These are phyloP conservation scores for Platalea minor DNA, from an alignment of 2,797 vertebrate species.

Conservation along the genomic window DNA sequence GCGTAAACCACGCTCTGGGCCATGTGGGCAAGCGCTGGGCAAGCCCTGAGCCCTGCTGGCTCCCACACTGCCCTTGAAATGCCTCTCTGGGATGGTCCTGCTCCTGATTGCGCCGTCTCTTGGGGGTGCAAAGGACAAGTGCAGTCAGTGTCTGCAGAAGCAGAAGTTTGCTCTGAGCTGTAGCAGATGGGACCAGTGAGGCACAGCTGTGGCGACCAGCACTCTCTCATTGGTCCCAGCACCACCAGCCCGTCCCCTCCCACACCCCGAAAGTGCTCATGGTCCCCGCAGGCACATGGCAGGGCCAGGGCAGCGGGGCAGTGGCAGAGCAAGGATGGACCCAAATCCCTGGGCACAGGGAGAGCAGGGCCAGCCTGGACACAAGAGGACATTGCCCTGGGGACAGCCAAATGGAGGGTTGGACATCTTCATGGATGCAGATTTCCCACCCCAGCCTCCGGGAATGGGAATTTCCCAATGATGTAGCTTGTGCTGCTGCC, in stretches of 20 bases:
- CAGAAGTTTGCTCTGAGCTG: neutral
- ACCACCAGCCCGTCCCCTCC: neutral
- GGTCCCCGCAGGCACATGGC: rapidly evolving
- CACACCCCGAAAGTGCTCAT: neutral
- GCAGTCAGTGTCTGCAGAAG: neutral
- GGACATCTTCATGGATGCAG: neutral
- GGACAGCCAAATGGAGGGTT: neutral
- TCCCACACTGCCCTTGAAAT: neutral
- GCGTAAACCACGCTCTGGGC: slow-evolving; percentile 70
- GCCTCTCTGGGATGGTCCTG: neutral
- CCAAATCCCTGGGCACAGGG: neutral
- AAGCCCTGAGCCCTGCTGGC: neutral
- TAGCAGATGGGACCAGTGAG: neutral
- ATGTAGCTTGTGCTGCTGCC: neutral
- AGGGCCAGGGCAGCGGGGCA: neutral
- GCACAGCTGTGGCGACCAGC: neutral
- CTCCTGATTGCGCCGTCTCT: neutral
- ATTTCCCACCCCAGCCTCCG: neutral
- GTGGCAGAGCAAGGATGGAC: neutral
- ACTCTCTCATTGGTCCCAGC: slow-evolving; percentile 21
- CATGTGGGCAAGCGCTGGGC: neutral
- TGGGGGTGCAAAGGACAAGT: neutral
- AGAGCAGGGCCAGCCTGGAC: neutral
- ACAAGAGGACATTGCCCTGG: neutral
- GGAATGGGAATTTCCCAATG: neutral